Percentiles rank a stretch among this genome's conserved stretches.
These are phyloP conservation scores for Rhea americana DNA, from an alignment of 2,113 vertebrate genomes.

Conservation along the genomic window DNA sequence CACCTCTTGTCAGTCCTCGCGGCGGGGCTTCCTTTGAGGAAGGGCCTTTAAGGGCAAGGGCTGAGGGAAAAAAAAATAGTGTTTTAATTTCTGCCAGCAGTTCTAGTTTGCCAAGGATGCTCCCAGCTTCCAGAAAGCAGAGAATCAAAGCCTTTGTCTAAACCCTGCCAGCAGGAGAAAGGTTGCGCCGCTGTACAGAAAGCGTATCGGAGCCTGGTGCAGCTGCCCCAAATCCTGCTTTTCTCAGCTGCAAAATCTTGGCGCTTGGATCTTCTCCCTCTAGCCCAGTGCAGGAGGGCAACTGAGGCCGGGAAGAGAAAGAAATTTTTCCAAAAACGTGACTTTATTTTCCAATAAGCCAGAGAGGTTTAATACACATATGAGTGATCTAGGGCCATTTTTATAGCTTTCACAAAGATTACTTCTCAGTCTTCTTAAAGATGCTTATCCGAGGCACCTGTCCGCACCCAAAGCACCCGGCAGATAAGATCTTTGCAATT, in stretches of 20 bases:
- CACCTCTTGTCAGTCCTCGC: background rate
- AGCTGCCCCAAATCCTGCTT: background rate
- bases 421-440: background rate
- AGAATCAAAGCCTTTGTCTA: slow-evolving; percentile 43
- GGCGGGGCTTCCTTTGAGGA: background rate
- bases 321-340: background rate
- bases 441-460: background rate
- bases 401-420: background rate
- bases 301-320: background rate
- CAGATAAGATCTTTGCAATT: background rate
- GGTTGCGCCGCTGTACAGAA: background rate
- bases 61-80: background rate
- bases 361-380: background rate
- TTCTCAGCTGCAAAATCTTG: background rate
- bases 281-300: background rate
- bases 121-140: background rate
- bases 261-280: background rate
- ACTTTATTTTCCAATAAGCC: background rate
- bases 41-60: background rate
- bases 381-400: background rate
- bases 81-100: background rate
- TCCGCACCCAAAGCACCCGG: background rate
- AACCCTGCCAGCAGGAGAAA: background rate
- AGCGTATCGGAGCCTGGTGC: background rate
- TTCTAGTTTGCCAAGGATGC: background rate